These are phyloP conservation scores for Thamnaconus septentrionalis DNA, from an alignment of 2,113 vertebrate genomes.

Conservation along the genomic window DNA sequence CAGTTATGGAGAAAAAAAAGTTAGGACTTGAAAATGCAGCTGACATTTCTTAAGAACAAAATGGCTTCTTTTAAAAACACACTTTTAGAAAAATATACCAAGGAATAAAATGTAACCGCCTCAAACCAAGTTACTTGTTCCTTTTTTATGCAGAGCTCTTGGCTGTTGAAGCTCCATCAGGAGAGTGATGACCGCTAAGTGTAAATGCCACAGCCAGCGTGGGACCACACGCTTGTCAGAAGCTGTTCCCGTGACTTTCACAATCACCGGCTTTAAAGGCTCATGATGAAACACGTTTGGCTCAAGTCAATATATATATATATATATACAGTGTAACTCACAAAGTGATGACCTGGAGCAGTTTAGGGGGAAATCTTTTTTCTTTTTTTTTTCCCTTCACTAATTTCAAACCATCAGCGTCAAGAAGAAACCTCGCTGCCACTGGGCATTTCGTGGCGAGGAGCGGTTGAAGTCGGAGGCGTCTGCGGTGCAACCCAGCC, in stretches of 20 bases:
- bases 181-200: neutral
- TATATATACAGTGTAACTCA: constrained; percentile 15
- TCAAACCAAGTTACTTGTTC: too few relatives aligned
- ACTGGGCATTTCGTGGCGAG: constrained; percentile 20
- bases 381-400: neutral
- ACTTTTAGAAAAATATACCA: too few relatives aligned
- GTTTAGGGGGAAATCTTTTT: constrained; percentile 11
- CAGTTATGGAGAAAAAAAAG: too few relatives aligned
- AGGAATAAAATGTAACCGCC: too few relatives aligned
- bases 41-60: too few relatives aligned
- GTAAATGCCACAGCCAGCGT: neutral
- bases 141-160: too few relatives aligned
- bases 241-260: neutral
- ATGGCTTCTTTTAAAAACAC: too few relatives aligned
- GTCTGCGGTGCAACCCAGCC: neutral
- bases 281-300: neutral
- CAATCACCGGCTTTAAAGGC: neutral
- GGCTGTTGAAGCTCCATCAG: too few relatives aligned
- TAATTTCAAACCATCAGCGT: constrained; percentile 33
- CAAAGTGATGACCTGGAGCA: constrained; percentile 6
- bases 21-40: too few relatives aligned
- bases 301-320: too few relatives aligned
- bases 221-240: neutral
- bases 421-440: constrained; percentile 26
- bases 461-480: constrained; percentile 16